Evolutionary conservation across 1,140 invertebrate species (phyloP), one percentile per base, ranked within the genome.

Genomic region (Papilio glaucus): DNA sequence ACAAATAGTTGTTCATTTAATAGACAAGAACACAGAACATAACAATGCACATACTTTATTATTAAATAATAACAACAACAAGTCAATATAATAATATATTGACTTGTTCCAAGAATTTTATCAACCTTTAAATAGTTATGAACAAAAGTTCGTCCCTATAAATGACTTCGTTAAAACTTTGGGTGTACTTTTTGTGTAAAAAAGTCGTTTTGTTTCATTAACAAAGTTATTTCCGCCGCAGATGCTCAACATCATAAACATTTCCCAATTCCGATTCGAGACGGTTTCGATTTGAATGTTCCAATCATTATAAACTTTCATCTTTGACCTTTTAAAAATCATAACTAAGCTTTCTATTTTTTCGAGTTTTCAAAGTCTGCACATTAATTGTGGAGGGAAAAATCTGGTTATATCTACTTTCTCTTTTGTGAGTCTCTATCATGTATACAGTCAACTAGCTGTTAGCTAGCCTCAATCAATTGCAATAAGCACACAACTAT

Each of bases 91-190:
- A n/a, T n/a, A n/a, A n/a, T n/a, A n/a, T n/a, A n/a, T n/a, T n/a
- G n/a, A n/a, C n/a, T n/a, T n/a, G n/a, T n/a, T n/a, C n/a, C n/a
- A n/a, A n/a, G n/a, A n/a, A n/a, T n/a, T n/a, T n/a, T n/a, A 38
- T 67, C 63, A 13, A 42, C 63, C 2, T 67, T 45, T 67, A 24
- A 49, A 67, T 41, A 67, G 39, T 42, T 21, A 41, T 39, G 18
- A 24, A n/a, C 0, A 68, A 24, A 68, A 29, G 21, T 49, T 68
- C 1, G 41, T 37, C 21, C 21, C 65, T 49, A n/a, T 42, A 68
- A 68, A 68, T 68, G 65, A 68, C 24, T 49, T 68, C 65, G 65
- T 68, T 68, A 68, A 68, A 68, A 68, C 65, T 68, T 68, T 33
- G 21, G 2, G 49, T 15, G 41, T 38, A 42, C 10, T 37, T 68